Evolutionary conservation across 2,797 vertebrate genomes (phyloP), one percentile per base, ranked within the genome.

Genomic region (Xerus rutilus): DNA sequence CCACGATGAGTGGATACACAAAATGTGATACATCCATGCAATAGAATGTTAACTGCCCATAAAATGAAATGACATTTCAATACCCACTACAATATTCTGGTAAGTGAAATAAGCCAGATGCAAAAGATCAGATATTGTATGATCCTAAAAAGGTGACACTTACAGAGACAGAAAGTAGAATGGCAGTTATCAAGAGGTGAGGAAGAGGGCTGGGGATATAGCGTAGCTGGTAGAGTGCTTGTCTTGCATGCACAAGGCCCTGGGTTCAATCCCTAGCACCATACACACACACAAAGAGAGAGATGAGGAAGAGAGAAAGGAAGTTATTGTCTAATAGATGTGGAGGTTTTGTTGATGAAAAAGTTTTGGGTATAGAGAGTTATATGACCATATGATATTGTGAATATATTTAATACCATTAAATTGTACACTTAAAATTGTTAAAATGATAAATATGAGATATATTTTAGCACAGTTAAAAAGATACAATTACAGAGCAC

Each of bases 81-180:
- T 28, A 30, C 32, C 14, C 43, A 18, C 25, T 81, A 32, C 20
- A 91, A 84, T 12, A 25, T 84, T 35, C 67, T 43, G 39, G 28
- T 96, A 57, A 69, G 45, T 87, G 73, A 91, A 93, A 52, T 83
- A 72, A 89, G 14, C 49, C 74, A 90, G 52, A 79, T 18, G 70
- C 17, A 77, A 82, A 87, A 93, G 39, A 39, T 69, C 57, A 90
- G 49, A 43, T 49, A 77, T 18, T 67, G 8, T 32, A 10, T 52
- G 13, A 81, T 65, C 47, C 13, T 23, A 39, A 39, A 39, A 39
- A 39, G 39, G 39, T 39, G 39, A 39, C 39, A 39, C 3, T 39
- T 39, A 39, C 39, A 87, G 47, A 74, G 17, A 76, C 25, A 52
- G 57, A 64, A 78, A 82, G 28, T 69, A 86, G 67, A 72, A 69